Evolutionary conservation across 2,113 vertebrate genomes (phyloP).

Genomic region (Bombycilla garrulus): DNA sequence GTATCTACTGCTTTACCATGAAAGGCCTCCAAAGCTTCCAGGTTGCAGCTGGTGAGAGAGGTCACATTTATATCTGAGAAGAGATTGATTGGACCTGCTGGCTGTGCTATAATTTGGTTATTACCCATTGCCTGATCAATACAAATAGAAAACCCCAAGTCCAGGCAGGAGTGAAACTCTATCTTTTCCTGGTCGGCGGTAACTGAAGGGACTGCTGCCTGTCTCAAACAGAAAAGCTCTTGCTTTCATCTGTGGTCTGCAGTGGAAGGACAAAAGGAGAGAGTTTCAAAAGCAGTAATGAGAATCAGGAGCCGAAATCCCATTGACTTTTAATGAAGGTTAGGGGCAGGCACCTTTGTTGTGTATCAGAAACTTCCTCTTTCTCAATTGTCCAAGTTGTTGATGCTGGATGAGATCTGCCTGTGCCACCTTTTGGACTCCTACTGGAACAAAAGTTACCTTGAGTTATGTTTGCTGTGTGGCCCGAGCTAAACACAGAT

Average conservation of each 20-base stretch:
- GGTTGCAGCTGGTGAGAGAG: neutral
- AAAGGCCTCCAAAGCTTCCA: neutral
- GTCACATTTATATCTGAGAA: neutral
- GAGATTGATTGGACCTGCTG: rapidly evolving
- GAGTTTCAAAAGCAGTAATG: neutral
- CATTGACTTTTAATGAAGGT: slow-evolving; percentile 37
- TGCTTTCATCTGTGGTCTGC: neutral
- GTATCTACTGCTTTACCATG: neutral
- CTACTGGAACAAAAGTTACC: neutral
- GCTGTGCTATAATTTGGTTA: neutral
- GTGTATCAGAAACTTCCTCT: neutral
- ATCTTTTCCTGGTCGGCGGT: rapidly evolving
- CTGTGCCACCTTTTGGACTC: neutral
- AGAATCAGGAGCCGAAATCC: slow-evolving; percentile 11
- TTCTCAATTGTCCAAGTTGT: neutral
- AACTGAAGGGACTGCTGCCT: neutral
- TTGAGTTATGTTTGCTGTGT: neutral
- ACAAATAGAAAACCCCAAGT: neutral
- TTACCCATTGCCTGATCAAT: neutral
- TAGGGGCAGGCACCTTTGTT: neutral
- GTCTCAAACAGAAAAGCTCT: neutral
- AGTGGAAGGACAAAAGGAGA: neutral
- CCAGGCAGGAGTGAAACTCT: neutral
- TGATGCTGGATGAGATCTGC: neutral
- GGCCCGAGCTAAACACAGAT: neutral